Evolutionary conservation across 2,888 invertebrate genomes (phyloP).

Genomic region (Heliconius erato): DNA sequence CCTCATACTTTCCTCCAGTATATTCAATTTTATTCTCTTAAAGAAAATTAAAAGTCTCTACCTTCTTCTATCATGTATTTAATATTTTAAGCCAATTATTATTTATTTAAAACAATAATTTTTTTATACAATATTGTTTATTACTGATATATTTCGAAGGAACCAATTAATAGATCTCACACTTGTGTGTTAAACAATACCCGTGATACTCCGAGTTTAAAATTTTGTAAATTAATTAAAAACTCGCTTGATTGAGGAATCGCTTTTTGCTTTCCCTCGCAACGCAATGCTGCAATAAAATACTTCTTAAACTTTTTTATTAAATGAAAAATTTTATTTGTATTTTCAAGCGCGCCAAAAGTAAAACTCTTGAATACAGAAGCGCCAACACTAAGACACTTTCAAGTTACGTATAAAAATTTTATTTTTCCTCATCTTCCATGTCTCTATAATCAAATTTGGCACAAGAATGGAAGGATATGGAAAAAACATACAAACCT

Average conservation of each 20-base stretch:
- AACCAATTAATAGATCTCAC: conserved; percentile 13
- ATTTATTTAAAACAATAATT: too few relatives aligned
- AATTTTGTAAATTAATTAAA: conserved; percentile 50
- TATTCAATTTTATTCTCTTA: too few relatives aligned
- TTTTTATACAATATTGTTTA: not conserved
- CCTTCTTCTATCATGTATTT: too few relatives aligned
- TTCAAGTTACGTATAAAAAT: not conserved
- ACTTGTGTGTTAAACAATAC: conserved; percentile 40
- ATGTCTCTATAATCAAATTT: not conserved
- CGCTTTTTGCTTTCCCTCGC: conserved; percentile 25
- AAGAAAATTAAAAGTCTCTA: too few relatives aligned
- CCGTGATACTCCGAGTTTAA: conserved; percentile 28
- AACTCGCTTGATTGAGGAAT: conserved; percentile 49
- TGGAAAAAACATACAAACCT: conserved; percentile 17
- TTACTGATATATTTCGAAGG: not conserved
- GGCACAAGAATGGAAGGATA: not conserved
- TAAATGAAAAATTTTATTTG: conserved; percentile 49
- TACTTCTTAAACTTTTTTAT: conserved; percentile 45
- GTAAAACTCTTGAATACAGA: too few relatives aligned
- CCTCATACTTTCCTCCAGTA: too few relatives aligned
- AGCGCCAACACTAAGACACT: too few relatives aligned
- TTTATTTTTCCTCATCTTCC: not conserved
- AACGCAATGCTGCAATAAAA: conserved; percentile 37
- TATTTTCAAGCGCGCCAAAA: too few relatives aligned
- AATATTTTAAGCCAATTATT: too few relatives aligned